Evolutionary conservation across 1,140 invertebrate species (phyloP).

Genomic region (Dinoponera quadriceps): DNA sequence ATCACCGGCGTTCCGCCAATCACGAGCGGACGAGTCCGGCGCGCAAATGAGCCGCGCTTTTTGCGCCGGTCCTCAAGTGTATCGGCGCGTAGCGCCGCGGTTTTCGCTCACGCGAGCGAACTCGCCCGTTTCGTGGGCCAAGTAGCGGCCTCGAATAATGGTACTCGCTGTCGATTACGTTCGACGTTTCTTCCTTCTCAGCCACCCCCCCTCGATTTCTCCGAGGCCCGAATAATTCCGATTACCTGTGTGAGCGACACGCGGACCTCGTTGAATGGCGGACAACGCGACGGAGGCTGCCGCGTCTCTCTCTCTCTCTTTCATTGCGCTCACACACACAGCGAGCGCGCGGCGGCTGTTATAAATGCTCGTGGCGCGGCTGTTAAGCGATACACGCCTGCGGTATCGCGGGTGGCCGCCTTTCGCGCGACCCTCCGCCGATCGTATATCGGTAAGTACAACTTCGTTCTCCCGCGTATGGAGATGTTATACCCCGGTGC

Average conservation of each 20-base stretch:
- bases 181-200: no score
- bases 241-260: no score
- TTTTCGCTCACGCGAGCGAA: no score
- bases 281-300: slow-evolving; percentile 1
- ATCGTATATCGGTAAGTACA: slow-evolving; percentile 84
- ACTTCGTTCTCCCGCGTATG: slow-evolving; percentile 80
- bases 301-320: no score
- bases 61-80: slow-evolving; percentile 61
- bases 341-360: slow-evolving; percentile 63
- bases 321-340: background rate
- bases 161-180: no score
- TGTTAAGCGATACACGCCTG: slow-evolving; percentile 74
- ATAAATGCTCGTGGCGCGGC: slow-evolving; percentile 78
- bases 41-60: slow-evolving; percentile 56
- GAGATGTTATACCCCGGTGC: slow-evolving; percentile 80
- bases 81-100: background rate
- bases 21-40: slow-evolving; percentile 20
- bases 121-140: no score
- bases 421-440: slow-evolving; percentile 78
- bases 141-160: no score
- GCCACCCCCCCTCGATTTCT: no score
- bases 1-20: slow-evolving; percentile 64
- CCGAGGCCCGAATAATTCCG: slow-evolving; percentile 4
- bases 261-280: background rate
- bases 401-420: slow-evolving; percentile 83